Base-by-base conservation (phyloP, 1,140 invertebrate genomes). In the Dendroctonus valens region DNA sequence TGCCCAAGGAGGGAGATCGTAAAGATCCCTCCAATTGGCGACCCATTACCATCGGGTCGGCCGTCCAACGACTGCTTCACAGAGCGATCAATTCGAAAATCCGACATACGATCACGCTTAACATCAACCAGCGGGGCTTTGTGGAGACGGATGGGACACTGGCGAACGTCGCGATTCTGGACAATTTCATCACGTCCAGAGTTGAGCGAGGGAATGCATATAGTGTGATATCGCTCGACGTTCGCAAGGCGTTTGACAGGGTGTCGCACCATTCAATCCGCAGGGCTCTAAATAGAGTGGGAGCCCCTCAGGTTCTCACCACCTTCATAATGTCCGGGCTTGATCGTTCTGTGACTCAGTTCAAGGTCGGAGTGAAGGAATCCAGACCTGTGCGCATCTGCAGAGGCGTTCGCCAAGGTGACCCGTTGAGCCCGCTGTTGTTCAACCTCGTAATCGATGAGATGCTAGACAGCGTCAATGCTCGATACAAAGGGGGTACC, bases 341-440 rank as follows among this genome's bases (percentile, higher is more conserved):
- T 52, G n/a, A 51, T 0, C 64, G 69, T 57, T 65, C 69, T 4
- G 53, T 49, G 0, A 78, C 78, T 0, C 54, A 44, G 3, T 55
- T 73, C 12, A 59, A 68, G 42, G 66, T 74, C 0, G 60, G 60
- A 11, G 52, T 64, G 0, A 48, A 57, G 3, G 12, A 15, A 12
- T 74, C 72, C 46, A 41, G 49, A 4, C 68, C 62, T 68, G 71
- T 76, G 7, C 51, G 40, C 7, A 69, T 78, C 5, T 69, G 70
- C 0, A 68, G 74, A 26, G 82, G 82, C 0, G 82, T 83, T 1
- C 78, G 80, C 48, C 83, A 84, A 63, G 82, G 83, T 0, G 82
- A 84, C 58, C 79, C 82, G 0, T 71, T 84, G 4, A 78, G 76
- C 0, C 80, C 81, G 0, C 12, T 82, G 4, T 69, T 84, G 4